Evolutionary conservation across 2,888 invertebrate genomes (phyloP).

Genomic region (Platycheirus rosarum): DNA sequence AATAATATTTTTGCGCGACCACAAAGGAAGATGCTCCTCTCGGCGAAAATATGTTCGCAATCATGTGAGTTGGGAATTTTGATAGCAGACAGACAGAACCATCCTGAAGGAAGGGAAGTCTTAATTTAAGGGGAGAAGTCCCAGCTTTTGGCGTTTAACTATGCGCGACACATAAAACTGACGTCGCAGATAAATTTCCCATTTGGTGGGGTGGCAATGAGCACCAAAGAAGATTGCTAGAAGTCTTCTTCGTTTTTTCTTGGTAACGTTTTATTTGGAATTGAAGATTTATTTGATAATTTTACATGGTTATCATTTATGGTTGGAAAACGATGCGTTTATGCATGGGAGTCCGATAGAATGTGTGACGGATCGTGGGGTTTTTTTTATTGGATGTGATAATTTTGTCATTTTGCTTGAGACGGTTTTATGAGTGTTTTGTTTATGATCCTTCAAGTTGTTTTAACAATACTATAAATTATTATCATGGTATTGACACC

Average conservation of each 20-base stretch:
- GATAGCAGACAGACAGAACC: slow-evolving; percentile 18
- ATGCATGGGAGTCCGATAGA: slow-evolving; percentile 48
- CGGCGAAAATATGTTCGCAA: slow-evolving; percentile 50
- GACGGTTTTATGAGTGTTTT: background rate
- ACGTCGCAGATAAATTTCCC: slow-evolving; percentile 73
- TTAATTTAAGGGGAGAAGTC: slow-evolving; percentile 69
- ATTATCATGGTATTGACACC: too few relatives aligned
- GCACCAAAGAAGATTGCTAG: slow-evolving; percentile 20
- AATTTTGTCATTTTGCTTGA: background rate
- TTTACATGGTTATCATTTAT: slow-evolving; percentile 70
- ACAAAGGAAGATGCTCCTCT: slow-evolving; percentile 47
- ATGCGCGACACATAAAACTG: slow-evolving; percentile 74
- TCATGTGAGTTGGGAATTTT: slow-evolving; percentile 38
- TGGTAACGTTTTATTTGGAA: slow-evolving; percentile 41
- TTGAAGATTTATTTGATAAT: slow-evolving; percentile 72
- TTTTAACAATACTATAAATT: too few relatives aligned
- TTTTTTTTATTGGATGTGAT: slow-evolving; percentile 1
- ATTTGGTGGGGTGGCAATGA: slow-evolving; percentile 70
- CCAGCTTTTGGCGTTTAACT: slow-evolving; percentile 70
- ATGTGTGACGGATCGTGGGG: slow-evolving; percentile 15
- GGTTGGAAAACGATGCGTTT: slow-evolving; percentile 42
- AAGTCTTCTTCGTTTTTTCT: slow-evolving; percentile 4
- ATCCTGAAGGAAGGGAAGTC: slow-evolving; percentile 15
- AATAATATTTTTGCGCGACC: slow-evolving; percentile 58
- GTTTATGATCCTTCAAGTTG: too few relatives aligned